Base-by-base conservation (phyloP, 1,140 invertebrate species). In the Brachionus plicatilis region DNA sequence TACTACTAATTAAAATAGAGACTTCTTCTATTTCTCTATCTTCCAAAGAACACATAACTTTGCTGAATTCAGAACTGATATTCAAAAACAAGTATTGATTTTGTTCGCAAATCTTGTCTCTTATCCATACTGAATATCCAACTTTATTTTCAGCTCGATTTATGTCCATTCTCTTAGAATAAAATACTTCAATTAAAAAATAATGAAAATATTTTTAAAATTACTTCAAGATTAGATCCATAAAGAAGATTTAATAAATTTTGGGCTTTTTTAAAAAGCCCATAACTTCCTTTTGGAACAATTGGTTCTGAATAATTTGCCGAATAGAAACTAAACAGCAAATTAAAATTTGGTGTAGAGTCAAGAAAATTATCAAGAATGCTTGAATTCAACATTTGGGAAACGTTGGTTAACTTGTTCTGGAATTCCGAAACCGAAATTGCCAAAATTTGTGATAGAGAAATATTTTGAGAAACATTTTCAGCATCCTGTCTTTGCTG, bases 281-380 rank as follows among this genome's bases (percentile, higher is more conserved):
- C 68, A 72, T 76, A 47, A n/a, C 45, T 50, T 9, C 17, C 72
- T 1, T 8, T 47, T 9, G 72, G 68, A 72, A 72, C 41, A 47
- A 47, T 50, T 8, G 72, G 72, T 11, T 82, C 79, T 8, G 27
- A 33, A 45, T 82, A 82, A 60, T 60, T 33, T 4, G 9, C 7
- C 6, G 79, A 82, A 68, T 65, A 68, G 29, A 17, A 17, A 45
- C 79, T 82, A 45, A 29, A 82, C 14, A 82, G 20, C 7, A 43
- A 12, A 45, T 82, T 82, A 45, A 82, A 60, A 45, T 82, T 82
- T 20, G 79, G 79, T 5, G 9, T 82, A 17, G 79, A 60, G 37
- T 82, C 24, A 8, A 82, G 17, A 27, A 76, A 9, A 12, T 47
- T 27, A 24, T 47, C n/a, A 14, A 76, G 8, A 11, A 47, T 24